Conservation (phyloP, 1,140 invertebrate species). For the Meloidogyne exigua region DNA sequence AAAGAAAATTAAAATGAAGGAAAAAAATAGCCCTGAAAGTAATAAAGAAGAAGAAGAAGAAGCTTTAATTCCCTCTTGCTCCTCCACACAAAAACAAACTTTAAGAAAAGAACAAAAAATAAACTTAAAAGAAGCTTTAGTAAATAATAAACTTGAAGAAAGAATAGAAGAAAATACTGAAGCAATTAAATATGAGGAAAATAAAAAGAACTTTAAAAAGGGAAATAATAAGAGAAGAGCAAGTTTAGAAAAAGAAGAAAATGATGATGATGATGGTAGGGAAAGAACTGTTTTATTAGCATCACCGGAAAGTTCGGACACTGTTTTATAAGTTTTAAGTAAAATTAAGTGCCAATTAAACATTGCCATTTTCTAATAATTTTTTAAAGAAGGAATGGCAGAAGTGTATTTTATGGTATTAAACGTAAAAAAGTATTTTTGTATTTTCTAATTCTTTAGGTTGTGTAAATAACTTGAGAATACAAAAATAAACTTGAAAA, state of each 20-base stretch:
- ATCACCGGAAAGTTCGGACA: not conserved
- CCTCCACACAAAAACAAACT: not conserved
- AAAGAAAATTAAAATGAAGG: not conserved
- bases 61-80: not conserved
- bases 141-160: not conserved
- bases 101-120: conserved; percentile 3
- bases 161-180: too few species aligned
- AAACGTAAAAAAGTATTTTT: not conserved
- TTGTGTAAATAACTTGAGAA: too few species aligned
- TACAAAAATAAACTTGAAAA: too few species aligned
- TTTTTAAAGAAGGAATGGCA: not conserved
- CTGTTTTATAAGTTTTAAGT: not conserved
- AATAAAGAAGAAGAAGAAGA: not conserved
- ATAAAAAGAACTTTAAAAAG: not conserved
- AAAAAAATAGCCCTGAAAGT: not conserved
- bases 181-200: not conserved
- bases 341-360: not conserved
- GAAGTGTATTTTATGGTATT: not conserved
- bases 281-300: not conserved
- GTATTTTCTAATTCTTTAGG: too few species aligned
- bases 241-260: not conserved
- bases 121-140: not conserved
- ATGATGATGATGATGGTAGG: not conserved
- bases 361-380: not conserved
- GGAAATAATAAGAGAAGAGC: not conserved